Percentiles rank a stretch among this genome's conserved stretches.
These are phyloP conservation scores for Shargacucullia verbasci DNA, from an alignment of 2,888 invertebrate species.

Conservation along the genomic window DNA sequence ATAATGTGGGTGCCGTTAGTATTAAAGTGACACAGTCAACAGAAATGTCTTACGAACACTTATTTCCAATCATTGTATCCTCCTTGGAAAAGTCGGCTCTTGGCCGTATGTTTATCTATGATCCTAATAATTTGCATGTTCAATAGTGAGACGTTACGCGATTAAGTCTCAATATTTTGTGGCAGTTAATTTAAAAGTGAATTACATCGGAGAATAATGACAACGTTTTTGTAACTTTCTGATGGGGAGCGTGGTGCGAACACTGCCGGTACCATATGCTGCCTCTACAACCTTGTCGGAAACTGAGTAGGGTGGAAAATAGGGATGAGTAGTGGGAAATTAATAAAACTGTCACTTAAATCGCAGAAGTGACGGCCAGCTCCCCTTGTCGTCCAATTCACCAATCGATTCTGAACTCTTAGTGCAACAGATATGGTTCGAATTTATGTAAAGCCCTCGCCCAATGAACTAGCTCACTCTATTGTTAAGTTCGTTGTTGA, in stretches of 20 bases:
- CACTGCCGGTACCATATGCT: constrained; percentile 80
- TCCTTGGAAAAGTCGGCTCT: no score
- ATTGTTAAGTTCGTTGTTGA: constrained; percentile 84
- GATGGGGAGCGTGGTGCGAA: constrained; percentile 59
- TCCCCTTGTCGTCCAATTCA: constrained; percentile 71
- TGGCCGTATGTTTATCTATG: no score
- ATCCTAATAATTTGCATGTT: neutral
- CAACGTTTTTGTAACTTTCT: constrained; percentile 23
- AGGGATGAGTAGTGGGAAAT: constrained; percentile 89
- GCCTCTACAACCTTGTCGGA: constrained; percentile 80
- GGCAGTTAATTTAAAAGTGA: neutral
- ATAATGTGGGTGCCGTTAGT: neutral
- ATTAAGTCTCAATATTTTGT: neutral
- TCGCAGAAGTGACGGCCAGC: constrained; percentile 83
- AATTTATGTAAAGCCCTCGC: constrained; percentile 56
- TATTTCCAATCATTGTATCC: no score
- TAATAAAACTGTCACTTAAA: constrained; percentile 94
- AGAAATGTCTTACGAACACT: no score
- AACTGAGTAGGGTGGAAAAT: constrained; percentile 82
- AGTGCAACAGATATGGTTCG: constrained; percentile 58
- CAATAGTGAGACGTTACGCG: no score
- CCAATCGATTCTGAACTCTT: constrained; percentile 72
- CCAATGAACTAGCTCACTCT: constrained; percentile 71
- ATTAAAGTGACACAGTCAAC: neutral
- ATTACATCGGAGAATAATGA: constrained; percentile 1